Base-by-base conservation (phyloP, 1,140 invertebrate species). In the Drosophila takahashii region DNA sequence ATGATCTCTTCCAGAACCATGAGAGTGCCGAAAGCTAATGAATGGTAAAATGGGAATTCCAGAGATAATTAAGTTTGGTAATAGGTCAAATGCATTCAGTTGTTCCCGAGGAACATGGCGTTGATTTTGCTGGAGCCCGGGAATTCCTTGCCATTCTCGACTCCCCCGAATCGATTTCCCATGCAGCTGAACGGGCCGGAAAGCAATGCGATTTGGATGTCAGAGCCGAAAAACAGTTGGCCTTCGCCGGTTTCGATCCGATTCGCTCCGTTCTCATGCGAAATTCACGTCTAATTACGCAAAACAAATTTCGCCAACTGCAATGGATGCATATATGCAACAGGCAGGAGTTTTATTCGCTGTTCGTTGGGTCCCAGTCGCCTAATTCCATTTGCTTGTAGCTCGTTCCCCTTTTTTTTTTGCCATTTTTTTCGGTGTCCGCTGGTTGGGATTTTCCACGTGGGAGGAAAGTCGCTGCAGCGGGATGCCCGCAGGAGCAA, bases 361-460 rank as follows among this genome's bases (percentile, higher is more conserved):
- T 41, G 29, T 13, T 13, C 26, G 16, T 26, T 41, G 9, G 42
- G 10, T 51, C 36, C 56, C 71, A 51, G 44, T 29, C 52, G 65
- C 66, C 77, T 80, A 86, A 84, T 85, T 81, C 56, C 62, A 86
- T 85, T 80, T 73, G 71, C 54, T 47, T 50, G 45, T 72, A 44
- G 26, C 36, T 44, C 53, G 42, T 41, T 39, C 26, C 13, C 18
- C 41, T n/a, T 34, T 34, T 16, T 32, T 18, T 22, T 13, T 50
- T 9, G 3, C 10, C 15, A 7, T 3, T 1, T 22, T 47, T 37
- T 47, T 47, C 26, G 16, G 16, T 44, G 11, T 7, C 22, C 22
- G 42, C 44, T 10, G 7, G 39, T 34, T 48, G 16, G 44, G 13
- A 36, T 36, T 66, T 52, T 45, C 29, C 27, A 42, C 44, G 56